These are phyloP conservation scores for Spisula subtruncata DNA, from an alignment of 2,888 invertebrate species.

Conservation along the genomic window DNA sequence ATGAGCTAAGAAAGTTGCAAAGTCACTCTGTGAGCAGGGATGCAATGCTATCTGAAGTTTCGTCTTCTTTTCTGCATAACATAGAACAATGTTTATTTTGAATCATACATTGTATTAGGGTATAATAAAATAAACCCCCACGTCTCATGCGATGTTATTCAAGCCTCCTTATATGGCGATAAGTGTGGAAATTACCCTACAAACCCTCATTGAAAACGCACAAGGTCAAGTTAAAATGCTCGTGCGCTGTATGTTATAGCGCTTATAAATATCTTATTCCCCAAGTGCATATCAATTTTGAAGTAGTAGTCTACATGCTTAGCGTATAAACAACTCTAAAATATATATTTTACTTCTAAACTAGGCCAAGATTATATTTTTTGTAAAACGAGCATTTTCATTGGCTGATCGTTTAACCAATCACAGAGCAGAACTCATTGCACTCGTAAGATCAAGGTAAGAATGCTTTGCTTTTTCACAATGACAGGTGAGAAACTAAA, in stretches of 20 bases:
- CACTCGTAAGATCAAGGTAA: background rate
- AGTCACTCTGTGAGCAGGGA: no score
- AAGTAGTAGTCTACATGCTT: background rate
- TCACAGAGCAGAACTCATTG: background rate
- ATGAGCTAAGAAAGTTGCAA: no score
- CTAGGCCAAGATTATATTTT: slow-evolving; percentile 17
- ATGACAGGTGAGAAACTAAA: background rate
- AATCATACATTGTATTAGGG: background rate
- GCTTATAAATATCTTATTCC: background rate
- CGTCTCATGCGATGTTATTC: background rate
- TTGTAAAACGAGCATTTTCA: background rate
- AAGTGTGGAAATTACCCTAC: background rate
- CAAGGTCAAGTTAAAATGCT: background rate
- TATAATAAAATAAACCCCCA: background rate
- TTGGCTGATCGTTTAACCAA: slow-evolving; percentile 36
- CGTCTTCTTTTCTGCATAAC: background rate
- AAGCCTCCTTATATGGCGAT: background rate
- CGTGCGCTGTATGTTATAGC: background rate
- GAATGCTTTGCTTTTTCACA: slow-evolving; percentile 7
- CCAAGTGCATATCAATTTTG: background rate
- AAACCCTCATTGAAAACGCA: background rate
- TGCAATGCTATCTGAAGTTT: no score
- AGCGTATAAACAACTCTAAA: background rate
- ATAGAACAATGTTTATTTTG: background rate
- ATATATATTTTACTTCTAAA: background rate